Evolutionary conservation across 2,797 vertebrate species (phyloP).

Genomic region (Eupleurogrammus muticus): DNA sequence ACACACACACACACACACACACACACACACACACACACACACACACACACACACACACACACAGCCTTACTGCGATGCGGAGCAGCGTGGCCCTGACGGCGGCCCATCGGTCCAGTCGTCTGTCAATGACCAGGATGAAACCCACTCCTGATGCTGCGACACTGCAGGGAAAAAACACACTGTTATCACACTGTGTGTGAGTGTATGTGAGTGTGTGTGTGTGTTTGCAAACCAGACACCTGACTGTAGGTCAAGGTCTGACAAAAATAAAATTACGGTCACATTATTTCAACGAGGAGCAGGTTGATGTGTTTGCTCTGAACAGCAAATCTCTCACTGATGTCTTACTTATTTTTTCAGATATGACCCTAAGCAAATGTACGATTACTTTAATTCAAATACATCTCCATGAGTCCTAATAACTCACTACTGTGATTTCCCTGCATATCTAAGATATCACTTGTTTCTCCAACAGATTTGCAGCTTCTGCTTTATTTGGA

Average conservation of each 20-base stretch:
- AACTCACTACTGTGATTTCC: neutral
- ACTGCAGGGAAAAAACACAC: slow-evolving; percentile 75
- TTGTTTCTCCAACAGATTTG: neutral
- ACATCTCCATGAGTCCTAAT: neutral
- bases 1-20: slow-evolving; percentile 25
- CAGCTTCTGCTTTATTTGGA: neutral
- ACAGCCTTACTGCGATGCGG: slow-evolving; percentile 91
- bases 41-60: neutral
- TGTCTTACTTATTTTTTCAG: neutral
- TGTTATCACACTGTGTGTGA: slow-evolving; percentile 21
- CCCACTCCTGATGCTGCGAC: slow-evolving; percentile 91
- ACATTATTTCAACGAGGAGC: neutral
- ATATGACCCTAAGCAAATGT: too few species aligned
- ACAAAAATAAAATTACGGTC: neutral
- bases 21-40: neutral
- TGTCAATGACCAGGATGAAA: slow-evolving; percentile 96
- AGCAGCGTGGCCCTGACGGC: slow-evolving; percentile 93
- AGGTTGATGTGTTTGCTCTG: neutral
- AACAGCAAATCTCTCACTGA: neutral
- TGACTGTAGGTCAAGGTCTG: neutral
- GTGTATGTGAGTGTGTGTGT: slow-evolving; percentile 14
- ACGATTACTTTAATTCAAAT: neutral
- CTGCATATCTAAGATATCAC: slow-evolving; percentile 11
- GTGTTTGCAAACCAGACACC: neutral
- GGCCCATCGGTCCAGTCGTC: slow-evolving; percentile 96